Conservation (phyloP, 2,113 vertebrate species). For the Nesoenas mayeri region DNA sequence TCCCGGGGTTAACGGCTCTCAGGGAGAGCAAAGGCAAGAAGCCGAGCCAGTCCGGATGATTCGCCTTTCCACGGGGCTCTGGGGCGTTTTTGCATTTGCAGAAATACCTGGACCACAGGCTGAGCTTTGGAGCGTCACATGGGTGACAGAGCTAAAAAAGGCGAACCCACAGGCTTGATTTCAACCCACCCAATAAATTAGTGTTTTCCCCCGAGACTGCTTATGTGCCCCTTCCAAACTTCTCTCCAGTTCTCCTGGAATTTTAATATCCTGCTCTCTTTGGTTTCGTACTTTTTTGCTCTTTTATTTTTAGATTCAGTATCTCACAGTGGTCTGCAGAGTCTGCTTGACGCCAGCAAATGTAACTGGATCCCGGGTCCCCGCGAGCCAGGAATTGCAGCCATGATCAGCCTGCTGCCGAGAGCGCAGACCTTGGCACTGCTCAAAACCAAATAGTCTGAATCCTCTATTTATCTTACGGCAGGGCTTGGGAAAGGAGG, state of each 20-base stretch:
- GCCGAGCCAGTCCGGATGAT: background rate
- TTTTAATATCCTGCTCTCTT: background rate
- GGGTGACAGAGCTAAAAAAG: conserved; percentile 1
- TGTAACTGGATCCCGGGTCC: conserved; percentile 79
- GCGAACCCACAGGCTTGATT: background rate
- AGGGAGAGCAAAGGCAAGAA: background rate
- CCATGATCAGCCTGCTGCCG: conserved; percentile 47
- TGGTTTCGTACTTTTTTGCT: background rate
- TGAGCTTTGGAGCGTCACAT: background rate
- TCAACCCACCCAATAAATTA: background rate
- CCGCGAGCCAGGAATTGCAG: conserved; percentile 69
- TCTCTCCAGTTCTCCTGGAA: background rate
- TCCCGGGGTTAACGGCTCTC: background rate
- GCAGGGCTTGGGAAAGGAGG: background rate
- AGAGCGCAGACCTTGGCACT: conserved; percentile 12
- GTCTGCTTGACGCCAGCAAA: conserved; percentile 80
- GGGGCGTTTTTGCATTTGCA: background rate
- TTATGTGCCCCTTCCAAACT: background rate
- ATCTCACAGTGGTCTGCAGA: conserved; percentile 51
- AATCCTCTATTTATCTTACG: background rate
- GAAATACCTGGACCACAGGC: background rate
- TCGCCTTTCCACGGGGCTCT: background rate
- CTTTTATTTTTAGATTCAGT: conserved; percentile 70
- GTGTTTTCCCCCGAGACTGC: background rate
- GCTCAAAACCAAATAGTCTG: background rate